Evolutionary conservation across 2,113 vertebrate genomes (phyloP).

Genomic region (Cairina moschata): DNA sequence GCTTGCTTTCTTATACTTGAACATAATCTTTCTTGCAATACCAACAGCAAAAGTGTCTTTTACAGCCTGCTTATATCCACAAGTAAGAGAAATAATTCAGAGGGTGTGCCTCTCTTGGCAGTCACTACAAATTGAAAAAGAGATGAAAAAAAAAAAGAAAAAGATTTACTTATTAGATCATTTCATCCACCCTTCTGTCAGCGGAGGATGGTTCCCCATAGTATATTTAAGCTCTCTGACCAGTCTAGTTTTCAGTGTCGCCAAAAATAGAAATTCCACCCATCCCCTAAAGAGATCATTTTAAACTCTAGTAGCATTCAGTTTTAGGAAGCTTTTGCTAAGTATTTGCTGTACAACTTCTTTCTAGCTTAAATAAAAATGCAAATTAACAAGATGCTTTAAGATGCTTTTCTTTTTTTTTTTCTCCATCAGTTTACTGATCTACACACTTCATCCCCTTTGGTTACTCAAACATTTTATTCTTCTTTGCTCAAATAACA

Average conservation of each 20-base stretch:
- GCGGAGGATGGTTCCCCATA: slow-evolving; percentile 12
- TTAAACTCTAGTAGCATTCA: neutral
- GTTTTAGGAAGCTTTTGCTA: neutral
- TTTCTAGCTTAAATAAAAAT: neutral
- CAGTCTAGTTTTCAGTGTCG: neutral
- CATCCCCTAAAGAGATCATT: neutral
- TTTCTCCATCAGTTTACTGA: neutral
- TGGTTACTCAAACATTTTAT: neutral
- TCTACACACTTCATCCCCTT: neutral
- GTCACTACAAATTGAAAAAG: neutral
- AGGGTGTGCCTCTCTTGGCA: slow-evolving; percentile 61
- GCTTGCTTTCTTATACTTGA: neutral
- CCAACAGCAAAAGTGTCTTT: neutral
- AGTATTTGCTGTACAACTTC: neutral
- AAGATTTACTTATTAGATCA: slow-evolving; percentile 33
- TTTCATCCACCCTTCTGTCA: slow-evolving; percentile 40
- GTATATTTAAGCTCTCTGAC: slow-evolving; percentile 21
- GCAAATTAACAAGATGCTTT: neutral
- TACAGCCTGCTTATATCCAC: neutral
- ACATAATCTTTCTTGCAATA: neutral
- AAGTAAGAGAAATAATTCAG: neutral
- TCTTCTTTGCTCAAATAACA: slow-evolving; percentile 1
- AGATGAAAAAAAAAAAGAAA: neutral
- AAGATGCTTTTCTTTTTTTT: neutral
- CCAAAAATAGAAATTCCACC: slow-evolving; percentile 40